Percentiles rank a stretch among this genome's conserved stretches.
Conservation (phyloP, 37 sponge, comb jelly and placozoan species). For the Petrosia ficiformis region DNA sequence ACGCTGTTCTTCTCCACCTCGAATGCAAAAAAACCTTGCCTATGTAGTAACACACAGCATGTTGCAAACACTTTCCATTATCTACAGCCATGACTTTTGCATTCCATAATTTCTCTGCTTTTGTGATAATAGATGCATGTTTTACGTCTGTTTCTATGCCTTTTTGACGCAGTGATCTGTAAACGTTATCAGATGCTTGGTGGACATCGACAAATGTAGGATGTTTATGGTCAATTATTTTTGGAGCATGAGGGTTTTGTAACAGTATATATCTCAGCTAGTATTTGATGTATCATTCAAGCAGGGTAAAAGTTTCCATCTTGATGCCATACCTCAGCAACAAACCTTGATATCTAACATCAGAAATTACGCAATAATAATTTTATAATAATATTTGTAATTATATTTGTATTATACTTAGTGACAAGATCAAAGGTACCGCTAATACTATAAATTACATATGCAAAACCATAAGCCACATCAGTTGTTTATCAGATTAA, state of each 20-base stretch:
- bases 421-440: no score
- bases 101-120: background rate
- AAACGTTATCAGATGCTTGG: background rate
- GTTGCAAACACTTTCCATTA: background rate
- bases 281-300: background rate
- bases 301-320: background rate
- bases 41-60: conserved; percentile 13
- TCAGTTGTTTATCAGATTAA: no score
- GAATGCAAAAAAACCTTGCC: conserved; percentile 5
- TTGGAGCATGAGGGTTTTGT: conserved; percentile 1
- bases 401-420: no score
- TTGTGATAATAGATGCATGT: background rate
- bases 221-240: background rate
- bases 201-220: background rate
- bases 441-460: no score
- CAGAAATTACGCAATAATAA: no score
- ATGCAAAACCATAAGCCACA: no score
- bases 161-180: background rate
- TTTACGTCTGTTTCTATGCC: background rate
- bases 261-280: background rate
- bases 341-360: no score
- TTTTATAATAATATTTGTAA: no score
- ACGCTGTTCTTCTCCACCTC: conserved; percentile 14
- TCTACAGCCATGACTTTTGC: background rate
- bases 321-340: background rate